Evolutionary conservation across 2,888 invertebrate genomes (phyloP).

Genomic region (Cataglyphis cursor): DNA sequence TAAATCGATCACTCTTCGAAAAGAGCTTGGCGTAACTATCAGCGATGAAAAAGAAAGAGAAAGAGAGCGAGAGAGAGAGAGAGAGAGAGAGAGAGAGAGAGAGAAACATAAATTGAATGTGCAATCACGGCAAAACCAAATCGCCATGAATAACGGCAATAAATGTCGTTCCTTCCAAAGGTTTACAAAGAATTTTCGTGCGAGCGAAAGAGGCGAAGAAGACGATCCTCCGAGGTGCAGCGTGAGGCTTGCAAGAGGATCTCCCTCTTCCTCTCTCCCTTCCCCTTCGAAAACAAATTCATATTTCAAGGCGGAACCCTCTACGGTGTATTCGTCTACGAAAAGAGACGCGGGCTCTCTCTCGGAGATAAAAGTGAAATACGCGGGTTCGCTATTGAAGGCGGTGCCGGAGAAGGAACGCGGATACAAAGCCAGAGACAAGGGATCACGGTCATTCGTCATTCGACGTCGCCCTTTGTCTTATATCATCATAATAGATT

Average conservation of each 20-base stretch:
- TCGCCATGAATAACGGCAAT: slow-evolving; percentile 66
- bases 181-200: slow-evolving; percentile 53
- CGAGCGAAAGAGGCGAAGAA: slow-evolving; percentile 41
- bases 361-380: slow-evolving; percentile 82
- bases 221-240: slow-evolving; percentile 56
- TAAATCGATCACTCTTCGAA: slow-evolving; percentile 8
- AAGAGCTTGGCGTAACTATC: slow-evolving; percentile 18
- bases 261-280: slow-evolving; percentile 4
- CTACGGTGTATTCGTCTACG: slow-evolving; percentile 58
- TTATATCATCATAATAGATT: slow-evolving; percentile 72
- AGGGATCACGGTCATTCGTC: slow-evolving; percentile 69
- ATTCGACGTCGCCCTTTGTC: slow-evolving; percentile 73
- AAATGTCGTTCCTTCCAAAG: slow-evolving; percentile 66
- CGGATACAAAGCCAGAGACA: slow-evolving; percentile 70
- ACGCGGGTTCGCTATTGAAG: slow-evolving; percentile 77
- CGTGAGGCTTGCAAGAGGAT: slow-evolving; percentile 40
- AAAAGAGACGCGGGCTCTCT: slow-evolving; percentile 67
- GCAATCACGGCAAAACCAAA: slow-evolving; percentile 56
- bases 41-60: not conserved
- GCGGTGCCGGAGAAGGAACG: slow-evolving; percentile 73
- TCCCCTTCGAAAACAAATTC: slow-evolving; percentile 80
- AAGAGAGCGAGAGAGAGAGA: not conserved
- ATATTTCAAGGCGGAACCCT: slow-evolving; percentile 79
- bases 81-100: not conserved
- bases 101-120: slow-evolving; percentile 55